Base-by-base conservation (phyloP, 2,797 vertebrate species). In the Chaenodraco wilsoni region DNA sequence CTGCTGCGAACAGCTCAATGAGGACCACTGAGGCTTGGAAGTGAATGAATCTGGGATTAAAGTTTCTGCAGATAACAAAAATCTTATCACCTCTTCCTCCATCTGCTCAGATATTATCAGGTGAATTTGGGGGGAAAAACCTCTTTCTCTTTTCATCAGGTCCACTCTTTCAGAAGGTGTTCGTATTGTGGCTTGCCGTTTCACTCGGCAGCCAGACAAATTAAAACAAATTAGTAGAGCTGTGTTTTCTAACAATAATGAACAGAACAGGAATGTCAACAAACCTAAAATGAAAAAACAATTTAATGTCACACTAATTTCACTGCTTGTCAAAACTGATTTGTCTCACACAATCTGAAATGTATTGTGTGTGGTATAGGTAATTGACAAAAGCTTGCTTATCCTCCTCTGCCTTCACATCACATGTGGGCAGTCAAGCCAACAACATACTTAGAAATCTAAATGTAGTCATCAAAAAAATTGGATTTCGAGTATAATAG, bases 221-320 rank as follows among this genome's bases (percentile, higher is more conserved):
- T 77, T 56, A 27, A 50, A 44, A 43, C 52, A 58, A 60, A 77
- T 64, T 43, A 66, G 19, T 1, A 45, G 19, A 63, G 51, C 23
- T 66, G 33, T 21, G 9, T 57, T 60, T 55, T 56, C 15, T 57
- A n/a, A 37, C 15, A 23, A 65, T 72, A 15, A 17, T 37, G 33
- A 9, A 1, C 45, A 58, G 52, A 43, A 27, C 65, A 44, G 13
- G 23, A 37, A 61, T 44, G 44, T 61, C 62, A 55, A 27, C 40
- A 27, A 33, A 16, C 2, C 21, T 13, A 46, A 15, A 3, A 23
- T 17, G 23, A 14, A 19, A 63, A 69, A 37, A 46, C 48, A 58
- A 37, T 56, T 45, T 49, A 48, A 49, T 63, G 50, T 51, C 46
- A 62, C 23, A 50, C 16, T 61, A n/a, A 58, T 49, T 64, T 23